Evolutionary conservation across 2,113 vertebrate genomes (phyloP), one percentile per base, ranked within the genome.

Genomic region (Melozone crissalis): DNA sequence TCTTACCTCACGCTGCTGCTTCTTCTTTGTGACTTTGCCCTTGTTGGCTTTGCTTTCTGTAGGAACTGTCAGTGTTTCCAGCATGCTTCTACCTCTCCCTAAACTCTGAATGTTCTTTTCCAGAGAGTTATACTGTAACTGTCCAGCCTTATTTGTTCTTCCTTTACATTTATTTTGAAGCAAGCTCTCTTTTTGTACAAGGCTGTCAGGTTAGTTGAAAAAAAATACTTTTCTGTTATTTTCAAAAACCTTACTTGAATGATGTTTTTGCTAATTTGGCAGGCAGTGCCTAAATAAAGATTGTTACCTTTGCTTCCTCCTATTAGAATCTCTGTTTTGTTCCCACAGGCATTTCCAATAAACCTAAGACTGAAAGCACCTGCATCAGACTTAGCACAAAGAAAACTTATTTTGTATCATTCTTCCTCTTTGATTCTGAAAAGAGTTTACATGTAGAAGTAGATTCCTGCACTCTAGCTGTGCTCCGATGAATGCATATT

Each of bases 61-160:
- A 66, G 77, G 57, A 95, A 39, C 75, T 93, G 52, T 88, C 86
- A 78, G 72, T 66, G 54, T 85, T 96, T 95, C 31, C 89, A 90
- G 74, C 19, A 83, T 74, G 58, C 13, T 93, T 74, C 85, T 79
- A 13, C 39, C 39, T 84, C 33, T 95, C n/a, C 62, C 77, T 75
- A 87, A 90, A 13, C 41, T 23, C 52, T 57, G 39, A 66, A 87
- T 89, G 39, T 75, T 87, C 46, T 94, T 95, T 91, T 79, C 28
- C 20, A 66, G 41, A 65, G 62, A 96, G 31, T 76, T 96, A 21
- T 58, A 69, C 33, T 78, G 18, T 82, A 87, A 72, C 52, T 93
- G 66, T 61, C 82, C 76, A 83, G 11, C 22, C n/a, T 92, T 78
- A 68, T 94, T 94, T 95, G 31, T 28, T 85, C 9, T 83, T 91